phyloP scores from a whole-genome alignment of 2,888 invertebrate species.

The Acrobasis consociella region DNA sequence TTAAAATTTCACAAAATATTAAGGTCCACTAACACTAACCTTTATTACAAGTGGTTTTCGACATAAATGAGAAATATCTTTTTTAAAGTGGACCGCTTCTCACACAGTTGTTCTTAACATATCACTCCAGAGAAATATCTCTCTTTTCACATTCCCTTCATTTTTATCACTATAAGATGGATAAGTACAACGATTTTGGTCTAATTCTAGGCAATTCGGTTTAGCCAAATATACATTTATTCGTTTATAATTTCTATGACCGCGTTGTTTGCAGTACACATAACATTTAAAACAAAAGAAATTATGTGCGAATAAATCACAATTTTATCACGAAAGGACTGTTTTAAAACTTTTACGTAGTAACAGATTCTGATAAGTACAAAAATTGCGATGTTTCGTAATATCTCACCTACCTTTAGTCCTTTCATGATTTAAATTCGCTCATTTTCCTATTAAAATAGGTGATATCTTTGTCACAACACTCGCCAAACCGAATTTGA shows the following conservation, averaged over 20 bases:
- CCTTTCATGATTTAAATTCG: slow-evolving; percentile 26
- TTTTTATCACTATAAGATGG: slow-evolving; percentile 66
- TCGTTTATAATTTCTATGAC: slow-evolving; percentile 19
- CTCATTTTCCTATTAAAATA: slow-evolving; percentile 37
- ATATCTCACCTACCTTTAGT: not conserved
- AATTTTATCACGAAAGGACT: slow-evolving; percentile 4
- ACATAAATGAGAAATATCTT: slow-evolving; percentile 31
- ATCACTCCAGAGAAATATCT: slow-evolving; percentile 41
- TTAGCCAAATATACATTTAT: slow-evolving; percentile 42
- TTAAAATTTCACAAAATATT: slow-evolving; percentile 47
- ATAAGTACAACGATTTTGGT: slow-evolving; percentile 77
- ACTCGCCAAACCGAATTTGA: slow-evolving; percentile 65
- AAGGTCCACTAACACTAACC: slow-evolving; percentile 36
- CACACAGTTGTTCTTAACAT: slow-evolving; percentile 49
- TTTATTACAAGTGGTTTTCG: slow-evolving; percentile 21
- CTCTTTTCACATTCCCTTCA: slow-evolving; percentile 65
- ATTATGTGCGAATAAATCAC: slow-evolving; percentile 4
- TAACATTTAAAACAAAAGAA: not conserved
- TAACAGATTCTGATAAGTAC: not conserved
- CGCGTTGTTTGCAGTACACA: not conserved
- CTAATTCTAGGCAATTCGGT: slow-evolving; percentile 77
- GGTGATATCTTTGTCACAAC: slow-evolving; percentile 43
- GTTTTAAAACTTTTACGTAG: not conserved
- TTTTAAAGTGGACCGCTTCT: slow-evolving; percentile 46
- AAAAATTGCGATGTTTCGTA: not conserved